Conservation (phyloP, 2,113 vertebrate species). For the Mesembrinibis cayennensis region DNA sequence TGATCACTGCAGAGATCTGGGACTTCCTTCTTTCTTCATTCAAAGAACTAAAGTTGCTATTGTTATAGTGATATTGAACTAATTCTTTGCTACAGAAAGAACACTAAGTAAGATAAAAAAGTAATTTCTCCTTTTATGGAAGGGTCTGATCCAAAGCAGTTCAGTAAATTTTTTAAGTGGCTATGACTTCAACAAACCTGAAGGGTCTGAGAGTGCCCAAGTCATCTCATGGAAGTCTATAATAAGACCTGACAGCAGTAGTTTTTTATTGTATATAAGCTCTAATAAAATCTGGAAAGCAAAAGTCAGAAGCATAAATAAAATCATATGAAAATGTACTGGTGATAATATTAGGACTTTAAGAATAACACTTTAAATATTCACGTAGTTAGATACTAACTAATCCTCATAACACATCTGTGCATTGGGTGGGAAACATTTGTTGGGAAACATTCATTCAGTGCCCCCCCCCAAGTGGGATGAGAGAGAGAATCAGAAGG, state of each 20-base stretch:
- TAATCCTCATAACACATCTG: neutral
- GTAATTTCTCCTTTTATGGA: neutral
- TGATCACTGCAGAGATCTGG: neutral
- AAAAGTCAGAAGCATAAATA: constrained; percentile 28
- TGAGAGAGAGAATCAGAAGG: too few relatives aligned
- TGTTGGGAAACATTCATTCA: too few relatives aligned
- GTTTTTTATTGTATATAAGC: neutral
- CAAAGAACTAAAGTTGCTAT: neutral
- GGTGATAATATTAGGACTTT: neutral
- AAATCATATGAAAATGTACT: neutral
- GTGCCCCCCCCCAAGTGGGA: too few relatives aligned
- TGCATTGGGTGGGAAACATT: neutral
- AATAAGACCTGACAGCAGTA: neutral
- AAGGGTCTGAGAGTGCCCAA: neutral
- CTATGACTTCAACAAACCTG: neutral
- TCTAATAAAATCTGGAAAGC: neutral
- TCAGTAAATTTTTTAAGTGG: neutral
- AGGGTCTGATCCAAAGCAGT: neutral
- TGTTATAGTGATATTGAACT: neutral
- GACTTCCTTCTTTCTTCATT: constrained; percentile 8
- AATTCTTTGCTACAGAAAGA: constrained; percentile 11
- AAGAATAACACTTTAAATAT: neutral
- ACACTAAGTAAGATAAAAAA: neutral
- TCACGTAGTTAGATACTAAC: neutral
- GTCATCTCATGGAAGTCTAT: neutral